A percentile compares a stretch with the other conserved stretches of the same genome.
phyloP scores from a whole-genome alignment of 2,888 invertebrate genomes.

The Scaeva pyrastri region DNA sequence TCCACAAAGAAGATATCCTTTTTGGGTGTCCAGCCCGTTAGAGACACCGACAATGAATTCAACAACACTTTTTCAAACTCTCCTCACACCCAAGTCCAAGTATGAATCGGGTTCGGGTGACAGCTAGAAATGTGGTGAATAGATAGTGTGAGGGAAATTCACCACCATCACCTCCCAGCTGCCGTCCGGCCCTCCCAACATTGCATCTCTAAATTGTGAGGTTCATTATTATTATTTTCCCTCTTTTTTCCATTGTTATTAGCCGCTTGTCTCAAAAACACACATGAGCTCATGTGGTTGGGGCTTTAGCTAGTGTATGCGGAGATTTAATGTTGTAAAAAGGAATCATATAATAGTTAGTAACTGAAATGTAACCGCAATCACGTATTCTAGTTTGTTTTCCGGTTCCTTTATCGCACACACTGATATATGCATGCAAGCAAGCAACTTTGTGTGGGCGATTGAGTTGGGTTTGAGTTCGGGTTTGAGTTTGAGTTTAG shows the following conservation, averaged over 20 bases:
- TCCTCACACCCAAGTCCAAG: not conserved
- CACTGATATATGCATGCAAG: conserved; percentile 59
- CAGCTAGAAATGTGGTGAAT: conserved; percentile 43
- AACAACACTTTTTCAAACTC: conserved; percentile 5
- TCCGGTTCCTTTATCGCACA: conserved; percentile 61
- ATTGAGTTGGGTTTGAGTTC: not conserved
- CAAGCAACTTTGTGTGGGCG: conserved; percentile 9
- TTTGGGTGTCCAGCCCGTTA: conserved; percentile 47
- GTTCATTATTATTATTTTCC: conserved; percentile 34
- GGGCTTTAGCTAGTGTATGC: conserved; percentile 47
- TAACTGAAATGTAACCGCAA: conserved; percentile 75
- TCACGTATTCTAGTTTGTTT: conserved; percentile 75
- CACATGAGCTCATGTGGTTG: conserved; percentile 47
- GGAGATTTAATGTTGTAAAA: conserved; percentile 67
- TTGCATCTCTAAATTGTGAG: conserved; percentile 43
- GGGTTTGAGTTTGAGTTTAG: not conserved
- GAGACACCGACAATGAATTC: conserved; percentile 27
- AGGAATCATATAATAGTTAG: conserved; percentile 70
- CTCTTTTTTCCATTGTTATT: conserved; percentile 52
- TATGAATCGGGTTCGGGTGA: conserved; percentile 13
- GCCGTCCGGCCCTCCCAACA: not conserved
- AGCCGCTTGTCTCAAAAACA: conserved; percentile 51
- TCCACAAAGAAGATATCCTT: conserved; percentile 40
- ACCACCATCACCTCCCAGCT: not conserved
- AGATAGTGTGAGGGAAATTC: not conserved